Evolutionary conservation across 2,797 vertebrate genomes (phyloP), one percentile per base, ranked within the genome.

Genomic region (Heteromormyrus szaboi): DNA sequence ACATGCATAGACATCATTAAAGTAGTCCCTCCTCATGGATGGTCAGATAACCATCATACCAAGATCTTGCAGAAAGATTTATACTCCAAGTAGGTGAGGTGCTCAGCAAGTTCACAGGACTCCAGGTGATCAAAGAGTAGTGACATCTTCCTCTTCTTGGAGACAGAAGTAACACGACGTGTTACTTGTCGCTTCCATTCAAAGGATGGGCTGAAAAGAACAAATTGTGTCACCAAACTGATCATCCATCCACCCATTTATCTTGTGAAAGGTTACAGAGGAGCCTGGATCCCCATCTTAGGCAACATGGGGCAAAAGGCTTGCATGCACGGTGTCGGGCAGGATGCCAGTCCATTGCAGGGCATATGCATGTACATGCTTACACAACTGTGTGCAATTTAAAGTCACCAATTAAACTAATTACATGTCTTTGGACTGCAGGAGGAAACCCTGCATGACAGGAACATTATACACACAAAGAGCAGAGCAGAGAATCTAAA

Each of bases 61-160:
- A 98, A 93, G 89, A 98, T 98, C 94, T 98, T 98, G 96, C 97
- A 97, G 95, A 98, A 98, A 85, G 97, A 98, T 88, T 97, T 97
- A 91, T 97, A 98, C 91, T 98, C 97, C 93, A 98, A 91, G 92
- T 96, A 97, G 84, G 97, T 98, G 90, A 98, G 94, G 85, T 98
- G 97, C 59, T 97, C 97, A 0, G 97, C 97, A 91, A 98, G 94
- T 88, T 98, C 97, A 9, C 94, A 89, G 4, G 97, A 96, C 89
- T 98, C 97, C 44, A 98, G 93, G 93, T 98, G 97, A 91, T 98
- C 97, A 1, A 98, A 98, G 7, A 98, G 92, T 89, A 98, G 95
- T 0, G 97, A 98, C 95, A 97, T 97, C 91, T 98, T 98, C 92
- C 97, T 96, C 92, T 97, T 97, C 90, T 98, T 97, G 90, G 96